Percentiles rank a stretch among this genome's conserved stretches.
Evolutionary conservation across 2,888 invertebrate species (phyloP).

Genomic region (Gryllus longicercus): DNA sequence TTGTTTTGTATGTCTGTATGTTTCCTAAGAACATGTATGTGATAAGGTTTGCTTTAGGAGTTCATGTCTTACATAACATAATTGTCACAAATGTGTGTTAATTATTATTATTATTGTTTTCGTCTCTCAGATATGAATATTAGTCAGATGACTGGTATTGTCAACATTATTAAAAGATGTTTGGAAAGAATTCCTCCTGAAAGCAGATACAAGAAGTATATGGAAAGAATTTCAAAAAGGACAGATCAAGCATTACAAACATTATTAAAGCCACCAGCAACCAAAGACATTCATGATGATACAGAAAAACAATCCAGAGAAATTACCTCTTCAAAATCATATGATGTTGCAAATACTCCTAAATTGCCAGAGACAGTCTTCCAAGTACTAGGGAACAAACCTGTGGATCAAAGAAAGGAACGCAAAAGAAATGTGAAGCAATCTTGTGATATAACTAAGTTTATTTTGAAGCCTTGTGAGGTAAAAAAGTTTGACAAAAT

Average conservation of each 20-base stretch:
- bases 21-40: too few species aligned
- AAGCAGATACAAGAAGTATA: background rate
- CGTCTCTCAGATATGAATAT: background rate
- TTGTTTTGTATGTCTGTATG: too few species aligned
- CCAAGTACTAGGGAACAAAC: background rate
- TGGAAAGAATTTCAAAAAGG: background rate
- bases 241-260: background rate
- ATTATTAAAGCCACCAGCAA: background rate
- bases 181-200: constrained; percentile 20
- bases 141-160: background rate
- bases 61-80: too few species aligned
- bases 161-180: background rate
- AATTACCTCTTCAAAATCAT: too few species aligned
- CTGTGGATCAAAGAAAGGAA: background rate
- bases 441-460: constrained; percentile 21
- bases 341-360: too few species aligned
- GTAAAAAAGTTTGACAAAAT: background rate
- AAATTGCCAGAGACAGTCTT: too few species aligned
- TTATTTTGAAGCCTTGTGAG: constrained; percentile 21
- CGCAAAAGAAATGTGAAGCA: background rate
- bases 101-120: background rate
- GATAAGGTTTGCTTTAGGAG: too few species aligned
- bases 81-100: too few species aligned
- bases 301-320: too few species aligned
- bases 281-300: too few species aligned